Evolutionary conservation across 2,113 vertebrate genomes (phyloP).

Genomic region (Lamprologus sp.): DNA sequence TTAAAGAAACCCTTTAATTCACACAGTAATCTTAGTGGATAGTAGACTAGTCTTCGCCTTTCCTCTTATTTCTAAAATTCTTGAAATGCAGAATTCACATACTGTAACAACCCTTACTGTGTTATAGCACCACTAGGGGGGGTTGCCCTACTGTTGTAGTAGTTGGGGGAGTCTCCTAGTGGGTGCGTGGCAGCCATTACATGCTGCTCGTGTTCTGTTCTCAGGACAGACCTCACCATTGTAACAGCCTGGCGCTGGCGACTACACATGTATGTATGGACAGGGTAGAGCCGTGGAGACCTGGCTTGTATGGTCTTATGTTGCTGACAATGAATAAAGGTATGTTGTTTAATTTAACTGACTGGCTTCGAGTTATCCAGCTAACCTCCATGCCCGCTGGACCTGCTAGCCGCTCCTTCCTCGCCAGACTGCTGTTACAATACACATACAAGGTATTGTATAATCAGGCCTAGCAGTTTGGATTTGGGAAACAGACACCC

Average conservation of each 20-base stretch:
- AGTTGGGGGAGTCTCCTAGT: not conserved
- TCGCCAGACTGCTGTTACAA: not conserved
- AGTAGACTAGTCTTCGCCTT: not conserved
- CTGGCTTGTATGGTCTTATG: not conserved
- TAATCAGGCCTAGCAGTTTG: not conserved
- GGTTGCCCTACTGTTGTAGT: too few species aligned
- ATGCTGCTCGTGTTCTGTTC: not conserved
- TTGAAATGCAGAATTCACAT: not conserved
- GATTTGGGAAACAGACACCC: not conserved
- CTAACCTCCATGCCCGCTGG: not conserved
- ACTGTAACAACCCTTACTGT: not conserved
- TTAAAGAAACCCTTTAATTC: not conserved
- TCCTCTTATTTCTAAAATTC: not conserved
- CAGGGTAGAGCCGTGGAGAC: not conserved
- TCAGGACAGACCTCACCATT: not conserved
- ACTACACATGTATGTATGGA: not conserved
- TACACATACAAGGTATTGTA: not conserved
- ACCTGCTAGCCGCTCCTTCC: not conserved
- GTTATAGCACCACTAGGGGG: not conserved
- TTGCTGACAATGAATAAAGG: not conserved
- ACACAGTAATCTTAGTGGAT: not conserved
- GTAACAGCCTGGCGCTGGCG: rapidly evolving
- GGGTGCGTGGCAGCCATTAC: not conserved
- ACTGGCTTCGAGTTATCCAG: not conserved
- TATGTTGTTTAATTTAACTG: not conserved